These are phyloP conservation scores for Phataginus tricuspis DNA, from an alignment of 2,797 vertebrate genomes.

Conservation along the genomic window DNA sequence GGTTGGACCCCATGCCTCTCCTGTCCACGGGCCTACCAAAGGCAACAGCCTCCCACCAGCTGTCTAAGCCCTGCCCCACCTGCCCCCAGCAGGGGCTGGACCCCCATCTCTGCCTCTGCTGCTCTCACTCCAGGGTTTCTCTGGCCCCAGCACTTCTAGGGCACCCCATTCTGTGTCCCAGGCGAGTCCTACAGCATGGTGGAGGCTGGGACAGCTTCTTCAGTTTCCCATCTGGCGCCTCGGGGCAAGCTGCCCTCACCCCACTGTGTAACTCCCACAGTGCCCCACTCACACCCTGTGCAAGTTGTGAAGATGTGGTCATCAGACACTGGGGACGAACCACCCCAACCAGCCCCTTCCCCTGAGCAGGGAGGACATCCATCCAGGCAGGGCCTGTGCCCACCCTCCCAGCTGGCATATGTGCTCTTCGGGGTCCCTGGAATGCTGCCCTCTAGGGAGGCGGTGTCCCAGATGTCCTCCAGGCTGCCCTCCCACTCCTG, in stretches of 20 bases:
- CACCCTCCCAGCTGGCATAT: background rate
- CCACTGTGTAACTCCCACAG: background rate
- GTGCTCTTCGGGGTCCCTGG: too few species aligned
- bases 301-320: too few species aligned
- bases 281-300: background rate
- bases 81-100: background rate
- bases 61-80: background rate
- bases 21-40: background rate
- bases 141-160: background rate
- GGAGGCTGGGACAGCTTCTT: background rate
- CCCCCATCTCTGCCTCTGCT: background rate
- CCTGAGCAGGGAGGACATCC: background rate
- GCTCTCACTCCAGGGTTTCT: background rate
- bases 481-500: background rate
- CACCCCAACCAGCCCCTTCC: too few species aligned
- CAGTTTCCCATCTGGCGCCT: background rate
- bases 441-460: background rate
- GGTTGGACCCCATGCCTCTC: background rate
- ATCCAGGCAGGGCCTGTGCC: too few species aligned
- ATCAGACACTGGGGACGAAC: background rate
- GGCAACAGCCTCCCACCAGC: rapidly evolving
- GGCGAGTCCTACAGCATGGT: background rate
- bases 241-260: background rate
- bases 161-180: background rate
- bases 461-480: background rate